Evolutionary conservation across 23 tunicate genomes (phyloP), one percentile per base, ranked within the genome.

Genomic region (Styela clava): DNA sequence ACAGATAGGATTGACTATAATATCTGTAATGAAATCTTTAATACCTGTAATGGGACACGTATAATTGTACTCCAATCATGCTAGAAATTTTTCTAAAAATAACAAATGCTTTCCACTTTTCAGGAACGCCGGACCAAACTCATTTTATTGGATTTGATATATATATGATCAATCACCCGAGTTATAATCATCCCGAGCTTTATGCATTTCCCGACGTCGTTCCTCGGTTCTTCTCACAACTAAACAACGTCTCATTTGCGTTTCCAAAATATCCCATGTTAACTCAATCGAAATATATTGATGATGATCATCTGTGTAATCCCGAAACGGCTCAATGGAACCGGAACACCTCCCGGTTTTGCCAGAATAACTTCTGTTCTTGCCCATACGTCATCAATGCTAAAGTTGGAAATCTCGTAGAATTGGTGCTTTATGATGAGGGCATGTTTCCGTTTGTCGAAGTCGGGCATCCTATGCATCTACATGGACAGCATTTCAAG

Each of bases 401-500:
- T 2, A 31, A 74, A 34, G 0, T 74, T 2, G 83, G 82, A 37
- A 74, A 73, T 37, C 65, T 84, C 65, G 87, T 93, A 64, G 98
- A 93, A 74, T 63, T 93, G 63, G 93, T 93, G 35, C 61, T 93
- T 25, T 93, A 84, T 64, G 98, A 93, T 37, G 98, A 93, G 63
- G 98, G 98, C 2, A n/a, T n/a, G n/a, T n/a, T n/a, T n/a, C 30
- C 62, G 24, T 84, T 87, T 0, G 88, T 93, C 44, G 79, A 88
- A 30, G 91, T 93, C 0, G 98, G 98, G 1, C 98, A 93, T 69
- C 98, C 98, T 5, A 93, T 93, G 98, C 98, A 93, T 88, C 71
- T 93, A 9, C 98, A 93, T 62, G 98, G 98, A 22, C 89, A 93
- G 32, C 93, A 93, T 62, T 88, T 93, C 36, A 81, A 86, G 24